Evolutionary conservation across 2,113 vertebrate genomes (phyloP).

Genomic region (Cyphomyrus plagiostoma): DNA sequence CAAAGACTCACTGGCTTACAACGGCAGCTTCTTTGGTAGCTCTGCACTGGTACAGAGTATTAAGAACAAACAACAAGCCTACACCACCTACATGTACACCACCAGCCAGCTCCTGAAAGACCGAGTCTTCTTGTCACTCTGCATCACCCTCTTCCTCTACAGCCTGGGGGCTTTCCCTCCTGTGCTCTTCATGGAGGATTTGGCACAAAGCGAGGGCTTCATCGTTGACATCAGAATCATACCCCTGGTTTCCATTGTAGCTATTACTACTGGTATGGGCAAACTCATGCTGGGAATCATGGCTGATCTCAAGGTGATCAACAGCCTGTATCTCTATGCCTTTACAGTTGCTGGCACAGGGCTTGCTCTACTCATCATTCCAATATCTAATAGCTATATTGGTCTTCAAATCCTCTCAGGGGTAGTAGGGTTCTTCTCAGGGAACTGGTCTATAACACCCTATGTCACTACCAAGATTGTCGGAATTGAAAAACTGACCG

Average conservation of each 20-base stretch:
- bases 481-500: conserved; percentile 73
- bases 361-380: conserved; percentile 67
- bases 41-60: conserved; percentile 40
- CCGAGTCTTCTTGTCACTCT: conserved; percentile 71
- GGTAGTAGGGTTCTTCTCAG: conserved; percentile 72
- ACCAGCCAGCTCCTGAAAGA: conserved; percentile 64
- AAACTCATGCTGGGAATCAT: conserved; percentile 72
- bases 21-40: conserved; percentile 27
- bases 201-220: conserved; percentile 69
- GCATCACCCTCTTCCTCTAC: conserved; percentile 72
- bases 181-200: conserved; percentile 76
- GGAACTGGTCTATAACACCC: conserved; percentile 81
- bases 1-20: conserved; percentile 20
- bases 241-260: conserved; percentile 74
- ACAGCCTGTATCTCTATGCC: conserved; percentile 71
- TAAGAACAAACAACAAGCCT: conserved; percentile 70
- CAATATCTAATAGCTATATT: conserved; percentile 67
- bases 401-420: conserved; percentile 67
- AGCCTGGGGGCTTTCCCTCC: conserved; percentile 77
- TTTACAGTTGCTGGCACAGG: conserved; percentile 65
- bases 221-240: conserved; percentile 59
- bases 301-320: conserved; percentile 74
- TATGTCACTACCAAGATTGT: conserved; percentile 79
- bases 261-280: conserved; percentile 69
- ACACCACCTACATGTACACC: conserved; percentile 66